These are phyloP conservation scores for Oreochromis niloticus DNA, from an alignment of 2,113 vertebrate species.

Conservation along the genomic window DNA sequence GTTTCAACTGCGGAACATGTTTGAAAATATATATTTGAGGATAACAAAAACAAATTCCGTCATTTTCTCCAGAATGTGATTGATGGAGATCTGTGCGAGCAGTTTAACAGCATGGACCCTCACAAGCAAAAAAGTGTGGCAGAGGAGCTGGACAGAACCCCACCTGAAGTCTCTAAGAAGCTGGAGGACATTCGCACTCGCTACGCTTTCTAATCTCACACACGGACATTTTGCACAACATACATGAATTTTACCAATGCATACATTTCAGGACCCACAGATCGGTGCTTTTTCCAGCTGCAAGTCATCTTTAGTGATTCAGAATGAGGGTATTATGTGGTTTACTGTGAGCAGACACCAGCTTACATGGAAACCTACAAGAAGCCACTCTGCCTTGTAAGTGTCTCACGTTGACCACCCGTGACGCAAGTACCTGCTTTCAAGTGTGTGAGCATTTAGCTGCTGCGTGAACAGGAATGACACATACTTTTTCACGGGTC, in stretches of 20 bases:
- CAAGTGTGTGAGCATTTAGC: not conserved
- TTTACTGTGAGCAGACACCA: not conserved
- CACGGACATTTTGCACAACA: not conserved
- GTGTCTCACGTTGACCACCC: not conserved
- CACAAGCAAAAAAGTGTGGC: slow-evolving; percentile 97
- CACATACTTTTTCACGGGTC: not conserved
- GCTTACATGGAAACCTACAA: not conserved
- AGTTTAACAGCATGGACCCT: slow-evolving; percentile 99
- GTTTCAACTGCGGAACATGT: not conserved
- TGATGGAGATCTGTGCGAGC: slow-evolving; percentile 96
- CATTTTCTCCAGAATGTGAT: slow-evolving; percentile 87
- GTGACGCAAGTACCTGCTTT: not conserved
- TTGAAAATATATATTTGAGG: not conserved
- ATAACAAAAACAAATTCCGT: not conserved
- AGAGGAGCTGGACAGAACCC: slow-evolving; percentile 92
- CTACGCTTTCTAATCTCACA: slow-evolving; percentile 85
- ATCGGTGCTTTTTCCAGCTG: not conserved
- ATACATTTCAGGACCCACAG: not conserved
- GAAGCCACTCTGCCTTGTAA: not conserved
- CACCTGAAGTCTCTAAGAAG: slow-evolving; percentile 96
- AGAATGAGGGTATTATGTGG: not conserved
- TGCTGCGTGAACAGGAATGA: not conserved
- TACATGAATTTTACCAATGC: not conserved
- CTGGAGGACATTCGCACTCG: slow-evolving; percentile 97
- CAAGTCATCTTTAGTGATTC: not conserved